Evolutionary conservation across 2,797 vertebrate species (phyloP).

Genomic region (Sternarchorhynchus goeldii): DNA sequence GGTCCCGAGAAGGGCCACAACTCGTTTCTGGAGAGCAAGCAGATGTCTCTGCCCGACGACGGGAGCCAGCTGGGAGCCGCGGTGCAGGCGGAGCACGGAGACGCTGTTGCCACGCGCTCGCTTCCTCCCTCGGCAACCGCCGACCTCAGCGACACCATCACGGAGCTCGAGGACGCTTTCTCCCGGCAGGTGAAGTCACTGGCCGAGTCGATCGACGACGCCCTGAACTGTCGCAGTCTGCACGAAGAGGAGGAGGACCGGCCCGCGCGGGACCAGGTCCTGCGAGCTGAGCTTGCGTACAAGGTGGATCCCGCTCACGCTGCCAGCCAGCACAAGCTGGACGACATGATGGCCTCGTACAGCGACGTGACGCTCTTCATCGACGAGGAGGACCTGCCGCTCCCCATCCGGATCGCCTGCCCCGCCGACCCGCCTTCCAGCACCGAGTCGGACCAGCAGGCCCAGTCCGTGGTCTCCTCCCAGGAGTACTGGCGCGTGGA

Average conservation of each 20-base stretch:
- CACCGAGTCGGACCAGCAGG: conserved; percentile 84
- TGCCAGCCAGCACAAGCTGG: conserved; percentile 78
- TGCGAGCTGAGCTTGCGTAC: conserved; percentile 74
- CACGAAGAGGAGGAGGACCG: conserved; percentile 85
- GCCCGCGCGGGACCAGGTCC: conserved; percentile 72
- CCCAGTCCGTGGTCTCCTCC: conserved; percentile 78
- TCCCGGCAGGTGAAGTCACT: conserved; percentile 95
- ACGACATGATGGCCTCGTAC: conserved; percentile 91
- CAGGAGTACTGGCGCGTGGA: conserved; percentile 93
- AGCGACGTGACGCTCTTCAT: conserved; percentile 95
- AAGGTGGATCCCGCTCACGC: conserved; percentile 75
- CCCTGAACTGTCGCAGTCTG: conserved; percentile 92
- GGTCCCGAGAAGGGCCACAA: conserved; percentile 93
- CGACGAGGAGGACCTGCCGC: conserved; percentile 92
- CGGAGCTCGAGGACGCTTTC: conserved; percentile 95
- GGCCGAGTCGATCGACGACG: conserved; percentile 95
- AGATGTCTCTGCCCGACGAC: conserved; percentile 88
- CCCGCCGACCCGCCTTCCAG: conserved; percentile 82
- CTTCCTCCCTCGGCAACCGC: conserved; percentile 78
- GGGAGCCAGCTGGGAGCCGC: conserved; percentile 78
- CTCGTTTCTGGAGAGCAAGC: conserved; percentile 93
- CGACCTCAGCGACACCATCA: conserved; percentile 90
- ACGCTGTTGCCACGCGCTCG: conserved; percentile 78
- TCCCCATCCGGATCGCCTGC: conserved; percentile 81
- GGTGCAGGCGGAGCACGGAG: conserved; percentile 80